Conservation (phyloP, 1,140 invertebrate species). For the Aradophagus sp. region DNA sequence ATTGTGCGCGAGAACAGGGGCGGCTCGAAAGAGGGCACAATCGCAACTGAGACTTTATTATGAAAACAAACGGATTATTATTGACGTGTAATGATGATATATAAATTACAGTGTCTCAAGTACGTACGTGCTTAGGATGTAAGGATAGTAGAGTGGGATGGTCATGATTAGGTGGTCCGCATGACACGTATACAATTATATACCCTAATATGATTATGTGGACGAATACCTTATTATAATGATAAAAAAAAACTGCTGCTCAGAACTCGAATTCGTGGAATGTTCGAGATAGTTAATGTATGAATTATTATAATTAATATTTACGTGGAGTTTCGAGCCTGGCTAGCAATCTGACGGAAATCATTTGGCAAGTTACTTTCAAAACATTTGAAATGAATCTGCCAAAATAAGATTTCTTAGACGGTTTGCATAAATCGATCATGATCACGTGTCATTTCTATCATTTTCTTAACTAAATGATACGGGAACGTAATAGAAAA, state of each 20-base stretch:
- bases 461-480: slow-evolving; percentile 37
- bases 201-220: slow-evolving; percentile 53
- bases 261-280: slow-evolving; percentile 53
- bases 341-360: slow-evolving; percentile 18
- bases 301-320: slow-evolving; percentile 42
- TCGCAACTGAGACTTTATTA: slow-evolving; percentile 39
- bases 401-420: slow-evolving; percentile 10
- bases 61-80: slow-evolving; percentile 30
- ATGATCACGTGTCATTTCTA: slow-evolving; percentile 34
- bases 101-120: slow-evolving; percentile 44
- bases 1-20: slow-evolving; percentile 46
- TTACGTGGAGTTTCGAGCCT: slow-evolving; percentile 38
- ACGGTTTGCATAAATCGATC: no score
- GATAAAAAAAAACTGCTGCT: slow-evolving; percentile 50
- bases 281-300: slow-evolving; percentile 47
- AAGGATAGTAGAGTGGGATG: slow-evolving; percentile 45
- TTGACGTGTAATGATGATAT: slow-evolving; percentile 30
- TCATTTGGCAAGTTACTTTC: slow-evolving; percentile 23
- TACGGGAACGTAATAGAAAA: slow-evolving; percentile 22
- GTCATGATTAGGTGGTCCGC: slow-evolving; percentile 35
- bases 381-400: slow-evolving; percentile 6
- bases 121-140: slow-evolving; percentile 54
- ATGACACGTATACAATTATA: slow-evolving; percentile 39
- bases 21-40: slow-evolving; percentile 39
- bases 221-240: slow-evolving; percentile 54